Evolutionary conservation across 1,140 invertebrate species (phyloP).

Genomic region (Pseudomyrmex pallidus): DNA sequence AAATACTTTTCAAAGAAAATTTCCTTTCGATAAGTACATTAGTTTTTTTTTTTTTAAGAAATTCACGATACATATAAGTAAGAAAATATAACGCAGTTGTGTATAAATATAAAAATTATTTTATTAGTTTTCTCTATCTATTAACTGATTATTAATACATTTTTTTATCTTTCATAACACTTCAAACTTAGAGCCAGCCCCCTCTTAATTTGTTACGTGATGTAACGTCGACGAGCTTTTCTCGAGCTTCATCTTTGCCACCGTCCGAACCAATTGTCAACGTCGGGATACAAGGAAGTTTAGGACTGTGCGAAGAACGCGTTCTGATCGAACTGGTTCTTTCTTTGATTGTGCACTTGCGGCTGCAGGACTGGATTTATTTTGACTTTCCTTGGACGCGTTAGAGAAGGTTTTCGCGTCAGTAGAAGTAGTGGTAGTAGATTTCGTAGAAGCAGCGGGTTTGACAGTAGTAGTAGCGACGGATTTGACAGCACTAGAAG

Average conservation of each 20-base stretch:
- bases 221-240: constrained; percentile 64
- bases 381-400: constrained; percentile 9
- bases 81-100: no score
- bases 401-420: neutral
- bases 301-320: constrained; percentile 66
- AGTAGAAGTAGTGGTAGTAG: neutral
- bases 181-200: constrained; percentile 67
- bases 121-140: no score
- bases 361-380: neutral
- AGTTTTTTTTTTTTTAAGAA: no score
- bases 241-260: constrained; percentile 43
- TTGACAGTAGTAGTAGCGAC: neutral
- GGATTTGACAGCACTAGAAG: constrained; percentile 1
- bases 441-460: neutral
- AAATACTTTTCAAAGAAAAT: no score
- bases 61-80: no score
- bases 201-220: constrained; percentile 65
- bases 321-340: constrained; percentile 54
- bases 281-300: constrained; percentile 47
- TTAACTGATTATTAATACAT: no score
- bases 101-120: no score
- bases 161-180: no score
- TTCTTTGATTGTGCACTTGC: constrained; percentile 9
- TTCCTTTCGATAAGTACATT: no score
- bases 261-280: constrained; percentile 57